Percentiles rank a stretch among this genome's conserved stretches.
Evolutionary conservation across 2,797 vertebrate species (phyloP).

Genomic region (Bufotes viridis): DNA sequence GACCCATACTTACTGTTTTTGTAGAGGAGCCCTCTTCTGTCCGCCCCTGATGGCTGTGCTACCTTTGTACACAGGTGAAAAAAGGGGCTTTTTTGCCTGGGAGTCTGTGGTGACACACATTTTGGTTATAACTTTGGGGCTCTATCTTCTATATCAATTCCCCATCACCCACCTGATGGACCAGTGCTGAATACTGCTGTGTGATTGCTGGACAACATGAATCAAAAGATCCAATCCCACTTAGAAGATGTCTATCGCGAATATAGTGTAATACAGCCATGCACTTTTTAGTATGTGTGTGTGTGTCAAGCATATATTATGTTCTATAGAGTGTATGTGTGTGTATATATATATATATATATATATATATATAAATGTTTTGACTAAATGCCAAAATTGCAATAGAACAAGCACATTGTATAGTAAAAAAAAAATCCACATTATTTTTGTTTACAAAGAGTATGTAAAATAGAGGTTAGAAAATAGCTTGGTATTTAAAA

Average conservation of each 20-base stretch:
- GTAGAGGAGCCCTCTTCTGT: not conserved
- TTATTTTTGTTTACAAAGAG: constrained; percentile 8
- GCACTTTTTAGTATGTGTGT: constrained; percentile 38
- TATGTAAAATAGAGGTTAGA: not conserved
- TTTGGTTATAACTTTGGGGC: not conserved
- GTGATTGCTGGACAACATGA: constrained; percentile 1
- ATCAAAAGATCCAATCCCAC: constrained; percentile 45
- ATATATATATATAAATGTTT: too few relatives aligned
- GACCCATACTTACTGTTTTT: not conserved
- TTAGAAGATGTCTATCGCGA: constrained; percentile 21
- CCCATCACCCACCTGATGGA: not conserved
- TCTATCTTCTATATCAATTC: not conserved
- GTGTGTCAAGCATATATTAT: constrained; percentile 19
- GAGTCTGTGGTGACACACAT: not conserved
- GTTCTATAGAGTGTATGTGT: constrained; percentile 22
- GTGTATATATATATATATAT: not conserved
- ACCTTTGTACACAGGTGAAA: not conserved
- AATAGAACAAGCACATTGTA: constrained; percentile 58
- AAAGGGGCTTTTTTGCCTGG: not conserved
- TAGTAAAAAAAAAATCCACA: not conserved
- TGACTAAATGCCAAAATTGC: constrained; percentile 43
- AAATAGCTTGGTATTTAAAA: not conserved
- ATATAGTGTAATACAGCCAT: constrained; percentile 23
- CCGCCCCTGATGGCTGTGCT: not conserved
- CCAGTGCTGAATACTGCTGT: not conserved